Percentiles rank a stretch among this genome's conserved stretches.
Conservation (phyloP, 2,113 vertebrate genomes). For the Nymphicus hollandicus region DNA sequence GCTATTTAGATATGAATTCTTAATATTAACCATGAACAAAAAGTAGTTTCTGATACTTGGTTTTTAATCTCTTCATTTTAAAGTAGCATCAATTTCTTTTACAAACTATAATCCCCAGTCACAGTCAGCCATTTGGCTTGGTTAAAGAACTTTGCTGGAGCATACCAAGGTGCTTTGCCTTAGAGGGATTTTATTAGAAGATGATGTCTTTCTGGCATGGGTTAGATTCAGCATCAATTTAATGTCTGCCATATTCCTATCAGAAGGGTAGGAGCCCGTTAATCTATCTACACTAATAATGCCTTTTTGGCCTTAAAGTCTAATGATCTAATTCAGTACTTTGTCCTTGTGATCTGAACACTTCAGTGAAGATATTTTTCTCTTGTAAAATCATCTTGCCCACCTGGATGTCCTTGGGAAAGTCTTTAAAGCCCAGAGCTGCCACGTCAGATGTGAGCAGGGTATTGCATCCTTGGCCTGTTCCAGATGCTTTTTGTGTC, state of each 20-base stretch:
- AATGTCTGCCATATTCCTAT: neutral
- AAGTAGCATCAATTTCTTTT: neutral
- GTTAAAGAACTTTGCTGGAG: neutral
- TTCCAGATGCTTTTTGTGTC: neutral
- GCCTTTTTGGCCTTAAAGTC: neutral
- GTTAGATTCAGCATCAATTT: neutral
- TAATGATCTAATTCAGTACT: neutral
- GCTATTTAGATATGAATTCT: neutral
- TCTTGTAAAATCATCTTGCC: neutral
- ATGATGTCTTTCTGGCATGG: neutral
- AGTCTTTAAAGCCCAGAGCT: neutral
- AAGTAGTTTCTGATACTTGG: neutral
- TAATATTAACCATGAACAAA: neutral
- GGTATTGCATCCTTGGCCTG: neutral
- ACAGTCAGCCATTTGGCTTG: neutral
- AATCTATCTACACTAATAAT: neutral
- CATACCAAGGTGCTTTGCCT: neutral
- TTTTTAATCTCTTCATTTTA: neutral
- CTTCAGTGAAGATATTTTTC: neutral
- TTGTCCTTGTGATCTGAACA: neutral
- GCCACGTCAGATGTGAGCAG: neutral
- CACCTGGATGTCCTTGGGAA: slow-evolving; percentile 4
- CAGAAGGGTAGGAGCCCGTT: neutral
- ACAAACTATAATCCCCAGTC: neutral
- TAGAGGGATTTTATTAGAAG: neutral